These are phyloP conservation scores for Tenebrosternarchus preto DNA, from an alignment of 2,113 vertebrate species.

Conservation along the genomic window DNA sequence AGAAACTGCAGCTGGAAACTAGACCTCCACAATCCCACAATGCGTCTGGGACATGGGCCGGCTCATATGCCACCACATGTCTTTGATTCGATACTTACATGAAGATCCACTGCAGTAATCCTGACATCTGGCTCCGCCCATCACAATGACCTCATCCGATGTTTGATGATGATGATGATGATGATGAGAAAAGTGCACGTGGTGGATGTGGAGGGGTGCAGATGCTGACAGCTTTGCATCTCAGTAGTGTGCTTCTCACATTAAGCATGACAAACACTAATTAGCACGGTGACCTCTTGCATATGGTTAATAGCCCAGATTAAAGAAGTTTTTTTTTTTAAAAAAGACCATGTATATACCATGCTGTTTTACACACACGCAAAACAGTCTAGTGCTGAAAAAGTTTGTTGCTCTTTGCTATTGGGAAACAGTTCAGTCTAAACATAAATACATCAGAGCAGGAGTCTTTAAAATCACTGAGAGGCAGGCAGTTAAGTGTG, in stretches of 20 bases:
- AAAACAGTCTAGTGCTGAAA: neutral
- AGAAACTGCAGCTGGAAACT: constrained; percentile 51
- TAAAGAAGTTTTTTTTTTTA: no score
- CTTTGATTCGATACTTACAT: constrained; percentile 47
- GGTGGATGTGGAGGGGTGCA: constrained; percentile 1
- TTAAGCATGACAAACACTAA: no score
- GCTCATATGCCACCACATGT: no score
- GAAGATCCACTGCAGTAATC: constrained; percentile 33
- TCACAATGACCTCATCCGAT: constrained; percentile 51
- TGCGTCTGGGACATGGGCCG: constrained; percentile 39
- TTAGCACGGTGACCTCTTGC: no score
- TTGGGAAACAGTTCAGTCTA: neutral
- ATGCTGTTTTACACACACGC: neutral
- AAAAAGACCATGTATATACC: neutral
- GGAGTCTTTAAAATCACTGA: neutral
- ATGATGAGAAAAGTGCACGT: constrained; percentile 35
- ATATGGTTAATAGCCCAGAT: no score
- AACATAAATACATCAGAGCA: neutral
- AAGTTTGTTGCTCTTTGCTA: neutral
- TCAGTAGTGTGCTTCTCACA: neutral
- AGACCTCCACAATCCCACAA: constrained; percentile 28
- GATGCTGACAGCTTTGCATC: neutral
- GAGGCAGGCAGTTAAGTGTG: neutral
- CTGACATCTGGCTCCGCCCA: constrained; percentile 54
- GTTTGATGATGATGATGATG: constrained; percentile 19